Conservation (phyloP, 2,888 invertebrate species). For the Mimas tiliae region DNA sequence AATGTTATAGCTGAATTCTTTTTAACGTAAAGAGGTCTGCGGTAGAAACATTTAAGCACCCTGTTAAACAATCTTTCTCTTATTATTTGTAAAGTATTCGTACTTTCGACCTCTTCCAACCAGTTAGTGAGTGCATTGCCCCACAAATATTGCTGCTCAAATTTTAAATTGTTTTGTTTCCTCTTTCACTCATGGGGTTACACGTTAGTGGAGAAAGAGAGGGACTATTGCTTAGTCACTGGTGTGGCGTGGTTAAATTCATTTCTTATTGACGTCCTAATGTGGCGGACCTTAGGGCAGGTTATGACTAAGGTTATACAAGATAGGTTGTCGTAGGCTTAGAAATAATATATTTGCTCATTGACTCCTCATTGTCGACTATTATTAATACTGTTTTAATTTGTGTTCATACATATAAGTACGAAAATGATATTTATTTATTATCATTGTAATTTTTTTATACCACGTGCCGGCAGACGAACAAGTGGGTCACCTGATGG, state of each 20-base stretch:
- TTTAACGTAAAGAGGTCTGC: slow-evolving; percentile 33
- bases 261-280: slow-evolving; percentile 70
- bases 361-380: neutral
- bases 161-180: slow-evolving; percentile 69
- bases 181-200: slow-evolving; percentile 53
- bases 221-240: slow-evolving; percentile 63
- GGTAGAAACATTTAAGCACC: slow-evolving; percentile 31
- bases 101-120: slow-evolving; percentile 82
- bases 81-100: slow-evolving; percentile 73
- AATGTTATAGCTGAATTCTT: too few species aligned
- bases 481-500: too few species aligned
- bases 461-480: too few species aligned
- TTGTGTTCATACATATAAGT: too few species aligned
- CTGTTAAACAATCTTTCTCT: slow-evolving; percentile 62
- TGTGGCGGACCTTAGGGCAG: slow-evolving; percentile 77
- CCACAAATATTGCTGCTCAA: slow-evolving; percentile 70
- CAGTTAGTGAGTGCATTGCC: slow-evolving; percentile 79
- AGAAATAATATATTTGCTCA: slow-evolving; percentile 44
- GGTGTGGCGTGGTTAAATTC: slow-evolving; percentile 54
- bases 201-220: slow-evolving; percentile 54
- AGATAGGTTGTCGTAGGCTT: slow-evolving; percentile 65
- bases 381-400: neutral
- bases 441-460: too few species aligned
- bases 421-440: too few species aligned
- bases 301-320: slow-evolving; percentile 74